Percentiles rank a stretch among this genome's conserved stretches.
Conservation (phyloP, 2,113 vertebrate genomes). For the Abramis brama region DNA sequence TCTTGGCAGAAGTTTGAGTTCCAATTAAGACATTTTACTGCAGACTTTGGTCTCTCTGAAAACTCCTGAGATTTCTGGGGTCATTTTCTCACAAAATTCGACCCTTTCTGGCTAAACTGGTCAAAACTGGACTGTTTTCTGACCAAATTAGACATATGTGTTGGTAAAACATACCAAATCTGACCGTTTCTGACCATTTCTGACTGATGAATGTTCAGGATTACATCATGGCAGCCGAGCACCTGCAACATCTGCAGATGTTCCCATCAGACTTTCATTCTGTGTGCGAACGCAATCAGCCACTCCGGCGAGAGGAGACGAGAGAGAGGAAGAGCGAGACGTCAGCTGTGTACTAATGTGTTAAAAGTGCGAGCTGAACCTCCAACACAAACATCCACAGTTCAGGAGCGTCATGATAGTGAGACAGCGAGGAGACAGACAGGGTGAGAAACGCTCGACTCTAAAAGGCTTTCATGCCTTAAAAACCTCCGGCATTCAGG, state of each 20-base stretch:
- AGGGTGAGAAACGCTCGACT: constrained; percentile 2
- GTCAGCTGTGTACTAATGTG: constrained; percentile 22
- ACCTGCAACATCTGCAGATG: constrained; percentile 20
- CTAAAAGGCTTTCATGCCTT: constrained; percentile 27
- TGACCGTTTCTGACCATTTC: background rate
- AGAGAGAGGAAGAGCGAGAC: background rate
- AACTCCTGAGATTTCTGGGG: no score
- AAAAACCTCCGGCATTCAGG: constrained; percentile 29
- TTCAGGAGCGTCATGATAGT: background rate
- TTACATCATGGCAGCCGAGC: constrained; percentile 10
- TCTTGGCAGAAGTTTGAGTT: no score
- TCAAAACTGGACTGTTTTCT: background rate
- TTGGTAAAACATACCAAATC: background rate
- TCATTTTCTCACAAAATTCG: no score
- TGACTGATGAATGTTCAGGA: background rate
- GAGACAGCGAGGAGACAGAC: background rate
- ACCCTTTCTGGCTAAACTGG: background rate
- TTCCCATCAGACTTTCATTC: background rate
- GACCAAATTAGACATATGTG: background rate
- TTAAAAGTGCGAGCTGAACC: constrained; percentile 39
- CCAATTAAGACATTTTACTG: no score
- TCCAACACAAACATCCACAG: constrained; percentile 29
- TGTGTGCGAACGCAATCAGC: background rate
- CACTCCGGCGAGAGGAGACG: background rate
- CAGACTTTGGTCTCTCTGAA: no score